Conservation (phyloP, 2,113 vertebrate genomes). For the Equus quagga region DNA sequence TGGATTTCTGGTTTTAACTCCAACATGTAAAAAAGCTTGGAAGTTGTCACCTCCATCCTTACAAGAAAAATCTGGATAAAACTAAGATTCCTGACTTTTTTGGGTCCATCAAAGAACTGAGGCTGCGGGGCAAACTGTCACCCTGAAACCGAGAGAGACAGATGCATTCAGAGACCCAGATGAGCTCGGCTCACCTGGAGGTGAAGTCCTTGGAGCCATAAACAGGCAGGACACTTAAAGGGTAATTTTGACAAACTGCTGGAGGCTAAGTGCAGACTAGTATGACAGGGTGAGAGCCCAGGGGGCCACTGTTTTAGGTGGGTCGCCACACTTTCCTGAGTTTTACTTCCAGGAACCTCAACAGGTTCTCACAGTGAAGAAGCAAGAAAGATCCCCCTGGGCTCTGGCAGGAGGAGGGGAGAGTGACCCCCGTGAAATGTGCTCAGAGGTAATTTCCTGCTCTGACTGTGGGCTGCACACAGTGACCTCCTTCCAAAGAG, state of each 20-base stretch:
- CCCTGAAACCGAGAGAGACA: not conserved
- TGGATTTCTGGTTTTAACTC: not conserved
- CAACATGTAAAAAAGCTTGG: not conserved
- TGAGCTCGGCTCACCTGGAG: not conserved
- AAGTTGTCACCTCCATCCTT: not conserved
- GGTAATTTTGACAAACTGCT: not conserved
- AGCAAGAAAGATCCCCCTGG: not conserved
- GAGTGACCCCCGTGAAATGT: not conserved
- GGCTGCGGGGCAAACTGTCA: not conserved
- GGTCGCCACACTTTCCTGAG: not conserved
- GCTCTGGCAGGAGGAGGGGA: not conserved
- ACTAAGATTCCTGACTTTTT: not conserved
- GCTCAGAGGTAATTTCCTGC: not conserved
- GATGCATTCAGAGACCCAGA: not conserved
- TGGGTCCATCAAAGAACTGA: not conserved
- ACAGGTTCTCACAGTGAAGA: not conserved
- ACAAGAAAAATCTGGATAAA: not conserved
- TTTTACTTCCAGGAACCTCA: not conserved
- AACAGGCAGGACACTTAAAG: not conserved
- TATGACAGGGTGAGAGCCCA: not conserved
- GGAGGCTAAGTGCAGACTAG: not conserved
- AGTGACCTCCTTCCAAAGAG: not conserved
- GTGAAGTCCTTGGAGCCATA: not conserved
- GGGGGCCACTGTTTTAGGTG: not conserved
- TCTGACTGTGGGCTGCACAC: too few species aligned